phyloP scores from a whole-genome alignment of 2,797 vertebrate species.

The Coranthus polyacanthus region DNA sequence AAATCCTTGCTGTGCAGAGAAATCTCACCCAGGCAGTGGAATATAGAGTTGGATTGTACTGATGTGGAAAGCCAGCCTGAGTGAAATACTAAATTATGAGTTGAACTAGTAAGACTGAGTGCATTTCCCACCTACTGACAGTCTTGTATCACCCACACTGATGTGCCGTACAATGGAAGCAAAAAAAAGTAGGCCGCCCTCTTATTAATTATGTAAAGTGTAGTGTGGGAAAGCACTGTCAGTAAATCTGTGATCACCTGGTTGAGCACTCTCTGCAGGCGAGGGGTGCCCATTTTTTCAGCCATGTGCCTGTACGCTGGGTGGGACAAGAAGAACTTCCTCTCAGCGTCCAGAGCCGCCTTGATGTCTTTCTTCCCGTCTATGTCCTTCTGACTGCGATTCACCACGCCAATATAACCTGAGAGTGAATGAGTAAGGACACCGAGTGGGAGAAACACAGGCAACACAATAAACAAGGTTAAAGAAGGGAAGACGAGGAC shows the following conservation, averaged over 20 bases:
- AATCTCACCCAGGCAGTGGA: background rate
- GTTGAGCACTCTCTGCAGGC: slow-evolving; percentile 90
- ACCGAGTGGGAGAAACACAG: background rate
- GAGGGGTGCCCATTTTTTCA: slow-evolving; percentile 90
- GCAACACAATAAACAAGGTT: background rate
- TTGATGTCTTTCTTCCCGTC: slow-evolving; percentile 93
- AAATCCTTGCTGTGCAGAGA: background rate
- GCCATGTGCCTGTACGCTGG: slow-evolving; percentile 89
- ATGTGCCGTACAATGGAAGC: slow-evolving; percentile 23
- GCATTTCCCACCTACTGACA: slow-evolving; percentile 42
- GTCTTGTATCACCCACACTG: slow-evolving; percentile 41
- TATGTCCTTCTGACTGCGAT: slow-evolving; percentile 94
- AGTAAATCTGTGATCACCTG: slow-evolving; percentile 82
- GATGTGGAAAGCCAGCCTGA: slow-evolving; percentile 12
- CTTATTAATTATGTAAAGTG: slow-evolving; percentile 71
- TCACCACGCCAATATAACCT: slow-evolving; percentile 93
- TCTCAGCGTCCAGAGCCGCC: slow-evolving; percentile 88
- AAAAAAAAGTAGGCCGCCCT: slow-evolving; percentile 36
- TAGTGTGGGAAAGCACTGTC: slow-evolving; percentile 21
- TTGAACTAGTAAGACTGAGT: slow-evolving; percentile 32
- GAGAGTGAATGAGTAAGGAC: slow-evolving; percentile 12
- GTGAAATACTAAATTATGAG: slow-evolving; percentile 33
- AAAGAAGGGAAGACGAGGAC: background rate
- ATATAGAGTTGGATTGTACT: slow-evolving; percentile 7
- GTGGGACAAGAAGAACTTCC: slow-evolving; percentile 91